Base-by-base conservation (phyloP, 1,140 invertebrate species). In the Babylonia areolata region DNA sequence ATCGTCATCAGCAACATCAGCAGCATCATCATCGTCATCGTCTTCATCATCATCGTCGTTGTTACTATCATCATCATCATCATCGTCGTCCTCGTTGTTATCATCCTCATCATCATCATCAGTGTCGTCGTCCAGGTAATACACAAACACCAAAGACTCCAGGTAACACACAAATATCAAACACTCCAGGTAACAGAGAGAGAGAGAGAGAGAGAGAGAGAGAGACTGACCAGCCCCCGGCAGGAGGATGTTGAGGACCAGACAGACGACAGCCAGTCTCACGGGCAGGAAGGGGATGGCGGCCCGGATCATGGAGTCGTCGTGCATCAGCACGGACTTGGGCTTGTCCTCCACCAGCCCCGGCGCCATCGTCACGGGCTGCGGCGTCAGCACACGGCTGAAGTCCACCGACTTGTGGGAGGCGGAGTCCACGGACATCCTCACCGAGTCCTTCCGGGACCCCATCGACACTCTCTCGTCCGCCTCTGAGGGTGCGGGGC, bases 261-360 rank as follows among this genome's bases (percentile, higher is more conserved):
- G 95, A 93, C 97, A 98, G 87, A 97, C 96, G 95, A 97, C 97
- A 5, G 98, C 97, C 39, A 98, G 94, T 20, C 95, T 96, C 5
- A 97, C 93, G 15, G 98, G 98, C 89, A 99, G 95, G 89, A 97
- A 97, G 0, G 98, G 98, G 88, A 99, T 98, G 17, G 97, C 97
- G 37, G 96, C 97, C 91, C 97, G 96, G 96, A 98, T 97, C 88
- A 97, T 95, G 0, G 97, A 97, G 83, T 96, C 96, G 92, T 97
- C 90, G 73, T 86, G 90, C 54, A 84, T 46, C 20, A 91, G 23
- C 42, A 91, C 64, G 3, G 90, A 89, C 51, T 89, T 90, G 5
- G 87, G 83, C 51, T 90, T 90, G 12, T 64, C 58, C 17, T 90
- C 89, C 17, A 90, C 91, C 17, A 86, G 87, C n/a, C 89, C 89